Conservation (phyloP, 1,140 invertebrate genomes). For the Leptopilina boulardi region DNA sequence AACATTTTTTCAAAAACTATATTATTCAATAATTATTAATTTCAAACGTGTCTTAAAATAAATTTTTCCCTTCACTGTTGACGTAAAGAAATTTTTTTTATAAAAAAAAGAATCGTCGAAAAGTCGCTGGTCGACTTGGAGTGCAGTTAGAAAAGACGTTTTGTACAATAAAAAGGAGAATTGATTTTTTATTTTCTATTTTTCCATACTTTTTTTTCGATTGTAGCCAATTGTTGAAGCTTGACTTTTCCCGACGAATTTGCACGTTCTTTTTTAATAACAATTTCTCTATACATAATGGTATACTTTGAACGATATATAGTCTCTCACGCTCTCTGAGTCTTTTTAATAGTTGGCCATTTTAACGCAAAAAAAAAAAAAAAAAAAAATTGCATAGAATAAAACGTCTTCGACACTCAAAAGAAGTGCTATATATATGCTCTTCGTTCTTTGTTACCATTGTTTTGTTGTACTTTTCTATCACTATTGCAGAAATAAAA, state of each 20-base stretch:
- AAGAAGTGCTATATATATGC: background rate
- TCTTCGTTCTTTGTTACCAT: background rate
- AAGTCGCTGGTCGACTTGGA: conserved; percentile 21
- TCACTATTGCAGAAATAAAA: conserved; percentile 30
- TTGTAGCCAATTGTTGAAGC: conserved; percentile 12
- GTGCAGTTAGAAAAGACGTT: background rate
- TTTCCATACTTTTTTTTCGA: background rate
- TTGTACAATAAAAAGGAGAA: background rate
- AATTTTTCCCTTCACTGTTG: background rate
- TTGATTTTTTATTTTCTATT: background rate
- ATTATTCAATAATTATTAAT: too few relatives aligned
- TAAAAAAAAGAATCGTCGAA: background rate
- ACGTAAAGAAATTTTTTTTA: background rate
- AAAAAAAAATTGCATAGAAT: background rate
- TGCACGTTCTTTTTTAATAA: background rate
- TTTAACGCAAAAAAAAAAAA: too few relatives aligned
- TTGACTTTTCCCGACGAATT: background rate
- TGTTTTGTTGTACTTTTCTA: conserved; percentile 8
- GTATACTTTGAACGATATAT: too few relatives aligned
- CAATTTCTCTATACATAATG: background rate
- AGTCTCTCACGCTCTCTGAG: background rate
- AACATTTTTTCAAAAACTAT: too few relatives aligned
- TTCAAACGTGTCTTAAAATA: background rate
- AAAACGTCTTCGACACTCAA: background rate
- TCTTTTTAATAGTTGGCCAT: background rate